These are phyloP conservation scores for Brachypodius melanocephalos DNA, from an alignment of 2,113 vertebrate genomes.

Conservation along the genomic window DNA sequence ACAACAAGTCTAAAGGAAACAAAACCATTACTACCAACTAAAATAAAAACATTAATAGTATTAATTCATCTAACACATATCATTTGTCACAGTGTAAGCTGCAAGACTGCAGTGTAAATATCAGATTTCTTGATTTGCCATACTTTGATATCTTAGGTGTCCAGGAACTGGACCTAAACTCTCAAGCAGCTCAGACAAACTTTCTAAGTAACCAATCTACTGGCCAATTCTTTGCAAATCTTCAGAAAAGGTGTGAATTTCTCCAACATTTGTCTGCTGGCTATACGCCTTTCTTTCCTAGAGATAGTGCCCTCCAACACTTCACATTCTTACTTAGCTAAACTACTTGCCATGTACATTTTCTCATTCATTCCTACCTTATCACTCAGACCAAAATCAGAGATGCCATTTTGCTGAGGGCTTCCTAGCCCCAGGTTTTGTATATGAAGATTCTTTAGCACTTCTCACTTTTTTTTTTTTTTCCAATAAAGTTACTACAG, in stretches of 20 bases:
- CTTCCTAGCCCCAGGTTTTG: not conserved
- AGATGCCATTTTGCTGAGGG: not conserved
- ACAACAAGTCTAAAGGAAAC: not conserved
- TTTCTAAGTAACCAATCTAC: not conserved
- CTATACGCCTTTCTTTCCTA: not conserved
- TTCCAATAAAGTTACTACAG: not conserved
- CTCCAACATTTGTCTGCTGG: not conserved
- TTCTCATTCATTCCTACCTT: not conserved
- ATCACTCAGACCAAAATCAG: not conserved
- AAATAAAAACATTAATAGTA: not conserved
- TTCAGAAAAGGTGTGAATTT: not conserved
- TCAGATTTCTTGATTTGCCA: not conserved
- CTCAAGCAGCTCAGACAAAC: not conserved
- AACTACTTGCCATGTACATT: not conserved
- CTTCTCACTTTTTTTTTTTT: not conserved
- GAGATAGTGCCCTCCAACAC: not conserved
- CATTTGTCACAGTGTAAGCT: not conserved
- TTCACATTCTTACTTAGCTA: not conserved
- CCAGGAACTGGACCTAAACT: not conserved
- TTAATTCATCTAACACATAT: not conserved
- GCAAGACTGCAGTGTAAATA: not conserved
- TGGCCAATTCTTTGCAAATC: not conserved
- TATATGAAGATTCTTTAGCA: not conserved
- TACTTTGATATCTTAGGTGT: not conserved
- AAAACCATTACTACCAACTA: not conserved